Evolutionary conservation across 1,140 invertebrate species (phyloP).

Genomic region (Spodoptera frugiperda): DNA sequence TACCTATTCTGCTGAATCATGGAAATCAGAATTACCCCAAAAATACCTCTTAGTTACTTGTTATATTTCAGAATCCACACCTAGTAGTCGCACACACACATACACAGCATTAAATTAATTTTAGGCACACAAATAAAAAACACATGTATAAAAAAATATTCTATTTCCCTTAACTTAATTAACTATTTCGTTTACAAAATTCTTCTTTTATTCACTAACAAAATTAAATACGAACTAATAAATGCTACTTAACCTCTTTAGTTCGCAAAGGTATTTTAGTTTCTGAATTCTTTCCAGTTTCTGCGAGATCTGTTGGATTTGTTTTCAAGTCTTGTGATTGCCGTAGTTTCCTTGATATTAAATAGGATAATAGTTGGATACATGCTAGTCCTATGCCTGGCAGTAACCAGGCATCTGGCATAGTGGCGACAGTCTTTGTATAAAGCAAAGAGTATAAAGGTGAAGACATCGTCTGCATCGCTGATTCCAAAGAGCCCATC

Average conservation of each 20-base stretch:
- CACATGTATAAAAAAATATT: neutral
- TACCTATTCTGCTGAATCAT: no score
- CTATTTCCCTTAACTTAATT: constrained; percentile 5
- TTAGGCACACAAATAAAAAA: neutral
- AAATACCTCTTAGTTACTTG: no score
- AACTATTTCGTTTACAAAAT: constrained; percentile 6
- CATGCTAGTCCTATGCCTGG: constrained; percentile 72
- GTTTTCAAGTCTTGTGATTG: constrained; percentile 3
- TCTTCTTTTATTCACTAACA: no score
- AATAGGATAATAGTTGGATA: constrained; percentile 73
- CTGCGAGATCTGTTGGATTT: neutral
- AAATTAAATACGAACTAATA: no score
- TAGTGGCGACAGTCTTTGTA: constrained; percentile 70
- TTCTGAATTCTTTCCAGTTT: constrained; percentile 25
- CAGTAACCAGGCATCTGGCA: constrained; percentile 77
- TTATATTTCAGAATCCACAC: no score
- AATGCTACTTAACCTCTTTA: constrained; percentile 2
- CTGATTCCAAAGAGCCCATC: constrained; percentile 79
- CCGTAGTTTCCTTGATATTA: constrained; percentile 63
- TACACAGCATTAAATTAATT: no score
- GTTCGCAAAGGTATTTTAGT: constrained; percentile 16
- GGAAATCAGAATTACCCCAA: no score
- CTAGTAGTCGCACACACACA: no score
- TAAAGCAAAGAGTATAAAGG: constrained; percentile 80
- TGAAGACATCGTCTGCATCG: constrained; percentile 75